These are phyloP conservation scores for Sebastes steindachneri DNA, from an alignment of 2,797 vertebrate species.

Conservation along the genomic window DNA sequence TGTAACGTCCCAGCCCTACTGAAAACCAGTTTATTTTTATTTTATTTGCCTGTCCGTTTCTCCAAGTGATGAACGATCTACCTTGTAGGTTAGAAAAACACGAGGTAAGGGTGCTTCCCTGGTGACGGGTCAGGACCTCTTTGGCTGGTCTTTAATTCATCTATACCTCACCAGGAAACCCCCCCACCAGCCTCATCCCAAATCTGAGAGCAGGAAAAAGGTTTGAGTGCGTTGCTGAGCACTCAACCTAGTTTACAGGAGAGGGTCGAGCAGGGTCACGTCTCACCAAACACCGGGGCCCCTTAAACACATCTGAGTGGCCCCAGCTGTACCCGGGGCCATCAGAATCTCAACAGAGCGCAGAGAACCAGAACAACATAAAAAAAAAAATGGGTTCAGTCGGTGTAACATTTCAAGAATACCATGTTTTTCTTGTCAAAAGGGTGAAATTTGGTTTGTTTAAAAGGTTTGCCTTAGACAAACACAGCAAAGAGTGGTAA, in stretches of 20 bases:
- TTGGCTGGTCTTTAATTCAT: conserved; percentile 61
- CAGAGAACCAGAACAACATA: conserved; percentile 62
- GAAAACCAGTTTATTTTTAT: background rate
- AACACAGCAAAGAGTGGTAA: conserved; percentile 33
- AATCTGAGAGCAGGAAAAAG: conserved; percentile 39
- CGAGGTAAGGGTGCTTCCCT: conserved; percentile 31
- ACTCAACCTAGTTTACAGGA: conserved; percentile 80
- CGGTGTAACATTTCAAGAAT: conserved; percentile 18
- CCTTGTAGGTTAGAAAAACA: conserved; percentile 56
- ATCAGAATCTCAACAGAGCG: conserved; percentile 57
- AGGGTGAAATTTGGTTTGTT: conserved; percentile 34
- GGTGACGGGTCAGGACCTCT: conserved; percentile 65
- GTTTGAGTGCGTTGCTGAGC: conserved; percentile 55
- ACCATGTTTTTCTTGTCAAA: conserved; percentile 54
- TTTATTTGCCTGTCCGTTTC: background rate
- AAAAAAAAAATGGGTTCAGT: conserved; percentile 22
- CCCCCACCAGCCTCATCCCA: conserved; percentile 26
- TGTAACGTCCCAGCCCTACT: background rate
- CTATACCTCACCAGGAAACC: conserved; percentile 43
- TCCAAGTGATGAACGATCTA: conserved; percentile 34
- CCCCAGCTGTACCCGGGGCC: conserved; percentile 70
- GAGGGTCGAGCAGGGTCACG: conserved; percentile 77
- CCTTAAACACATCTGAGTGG: conserved; percentile 76
- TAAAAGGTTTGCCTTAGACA: conserved; percentile 40
- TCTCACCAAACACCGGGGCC: conserved; percentile 79